Evolutionary conservation across 2,113 vertebrate genomes (phyloP).

Genomic region (Tachysurus fulvidraco): DNA sequence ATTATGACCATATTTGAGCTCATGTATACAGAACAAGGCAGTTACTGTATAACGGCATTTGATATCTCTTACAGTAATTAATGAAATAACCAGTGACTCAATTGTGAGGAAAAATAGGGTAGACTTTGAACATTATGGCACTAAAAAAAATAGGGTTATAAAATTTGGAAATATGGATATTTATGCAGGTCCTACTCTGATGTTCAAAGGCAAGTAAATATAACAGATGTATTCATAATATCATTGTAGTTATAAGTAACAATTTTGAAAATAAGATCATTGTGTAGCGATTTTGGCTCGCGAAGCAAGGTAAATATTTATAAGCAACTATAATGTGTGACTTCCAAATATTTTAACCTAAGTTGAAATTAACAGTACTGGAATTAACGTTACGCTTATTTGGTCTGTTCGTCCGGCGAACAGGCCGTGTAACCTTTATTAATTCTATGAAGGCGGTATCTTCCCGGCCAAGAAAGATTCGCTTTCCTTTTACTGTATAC

Average conservation of each 20-base stretch:
- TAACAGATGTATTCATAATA: conserved; percentile 8
- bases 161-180: neutral
- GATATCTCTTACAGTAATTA: neutral
- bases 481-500: too few relatives aligned
- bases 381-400: too few relatives aligned
- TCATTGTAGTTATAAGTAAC: neutral
- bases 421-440: too few relatives aligned
- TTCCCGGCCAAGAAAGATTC: too few relatives aligned
- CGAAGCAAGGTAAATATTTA: too few relatives aligned
- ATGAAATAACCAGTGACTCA: neutral
- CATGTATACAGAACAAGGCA: neutral
- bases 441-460: too few relatives aligned
- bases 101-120: neutral
- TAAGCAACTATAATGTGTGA: too few relatives aligned
- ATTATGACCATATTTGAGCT: neutral
- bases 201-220: neutral
- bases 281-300: too few relatives aligned
- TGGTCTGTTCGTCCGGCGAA: too few relatives aligned
- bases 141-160: neutral
- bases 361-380: too few relatives aligned
- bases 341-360: too few relatives aligned
- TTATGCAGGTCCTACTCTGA: neutral
- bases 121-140: neutral
- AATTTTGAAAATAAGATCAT: neutral
- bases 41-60: neutral